A percentile compares a stretch with the other conserved stretches of the same genome.
Evolutionary conservation across 2,888 invertebrate genomes (phyloP).

Genomic region (Hydrotaea diabolus): DNA sequence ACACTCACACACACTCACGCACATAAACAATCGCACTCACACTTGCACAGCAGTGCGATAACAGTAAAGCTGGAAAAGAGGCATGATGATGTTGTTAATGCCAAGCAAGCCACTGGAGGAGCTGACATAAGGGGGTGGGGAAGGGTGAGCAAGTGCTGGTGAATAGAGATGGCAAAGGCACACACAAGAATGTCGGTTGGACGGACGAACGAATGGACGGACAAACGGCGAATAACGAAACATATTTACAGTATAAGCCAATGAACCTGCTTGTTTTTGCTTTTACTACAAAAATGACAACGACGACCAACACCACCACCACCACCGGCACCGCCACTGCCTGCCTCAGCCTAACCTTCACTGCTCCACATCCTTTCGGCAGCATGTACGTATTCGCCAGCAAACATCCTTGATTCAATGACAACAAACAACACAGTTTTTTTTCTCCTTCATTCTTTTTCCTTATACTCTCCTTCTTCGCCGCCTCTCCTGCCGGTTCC

Average conservation of each 20-base stretch:
- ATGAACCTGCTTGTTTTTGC: conserved; percentile 28
- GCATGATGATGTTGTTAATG: conserved; percentile 45
- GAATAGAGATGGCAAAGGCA: not conserved
- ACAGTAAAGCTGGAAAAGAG: conserved; percentile 41
- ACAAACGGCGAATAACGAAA: not conserved
- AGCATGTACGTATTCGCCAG: not conserved
- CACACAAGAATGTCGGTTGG: too few relatives aligned
- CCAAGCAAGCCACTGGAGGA: too few relatives aligned
- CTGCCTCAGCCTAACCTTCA: not conserved
- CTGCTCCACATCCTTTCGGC: not conserved
- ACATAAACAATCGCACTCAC: not conserved
- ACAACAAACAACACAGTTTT: conserved; percentile 41
- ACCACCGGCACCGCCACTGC: not conserved
- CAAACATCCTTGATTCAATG: conserved; percentile 51
- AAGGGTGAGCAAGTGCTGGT: not conserved
- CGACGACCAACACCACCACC: not conserved
- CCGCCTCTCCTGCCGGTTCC: too few relatives aligned
- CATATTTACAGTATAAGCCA: conserved; percentile 18
- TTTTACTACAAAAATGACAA: not conserved
- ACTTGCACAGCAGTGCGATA: conserved; percentile 40
- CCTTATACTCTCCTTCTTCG: not conserved
- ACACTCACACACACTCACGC: not conserved
- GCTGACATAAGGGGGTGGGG: not conserved
- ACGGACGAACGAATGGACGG: too few relatives aligned
- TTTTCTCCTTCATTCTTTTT: too few relatives aligned